Evolutionary conservation across 2,888 invertebrate genomes (phyloP).

Genomic region (Frankliniella intonsa): DNA sequence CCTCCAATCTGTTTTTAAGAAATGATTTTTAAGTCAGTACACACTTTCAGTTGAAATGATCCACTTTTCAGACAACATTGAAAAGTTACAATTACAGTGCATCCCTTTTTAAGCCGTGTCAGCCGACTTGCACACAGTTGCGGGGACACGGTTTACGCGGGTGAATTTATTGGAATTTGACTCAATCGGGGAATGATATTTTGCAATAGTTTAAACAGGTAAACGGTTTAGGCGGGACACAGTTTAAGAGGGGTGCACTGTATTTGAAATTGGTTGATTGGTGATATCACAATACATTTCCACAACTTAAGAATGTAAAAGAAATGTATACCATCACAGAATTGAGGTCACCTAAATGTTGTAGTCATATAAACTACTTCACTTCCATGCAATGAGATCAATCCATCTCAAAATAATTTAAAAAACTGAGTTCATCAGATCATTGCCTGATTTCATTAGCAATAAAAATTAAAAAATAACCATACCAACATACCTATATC

Average conservation of each 20-base stretch:
- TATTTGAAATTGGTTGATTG: neutral
- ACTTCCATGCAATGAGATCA: neutral
- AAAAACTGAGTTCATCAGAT: neutral
- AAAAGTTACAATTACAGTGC: neutral
- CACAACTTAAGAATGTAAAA: neutral
- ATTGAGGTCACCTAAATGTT: neutral
- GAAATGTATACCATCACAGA: conserved; percentile 7
- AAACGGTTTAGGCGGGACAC: neutral
- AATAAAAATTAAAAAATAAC: neutral
- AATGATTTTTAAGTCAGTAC: neutral
- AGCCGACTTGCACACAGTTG: too few species aligned
- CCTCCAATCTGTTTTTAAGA: neutral
- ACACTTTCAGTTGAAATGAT: neutral
- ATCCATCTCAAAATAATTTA: neutral
- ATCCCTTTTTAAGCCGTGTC: too few species aligned
- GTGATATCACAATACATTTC: conserved; percentile 14
- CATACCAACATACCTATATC: neutral
- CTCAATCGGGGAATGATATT: neutral
- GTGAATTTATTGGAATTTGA: neutral
- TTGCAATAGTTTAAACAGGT: neutral
- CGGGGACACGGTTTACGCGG: too few species aligned
- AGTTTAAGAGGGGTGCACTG: too few species aligned
- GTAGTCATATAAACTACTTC: neutral
- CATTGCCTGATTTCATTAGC: neutral
- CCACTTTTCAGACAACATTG: neutral